phyloP scores from a whole-genome alignment of 2,797 vertebrate species.

The Phrynocephalus guinanensis region DNA sequence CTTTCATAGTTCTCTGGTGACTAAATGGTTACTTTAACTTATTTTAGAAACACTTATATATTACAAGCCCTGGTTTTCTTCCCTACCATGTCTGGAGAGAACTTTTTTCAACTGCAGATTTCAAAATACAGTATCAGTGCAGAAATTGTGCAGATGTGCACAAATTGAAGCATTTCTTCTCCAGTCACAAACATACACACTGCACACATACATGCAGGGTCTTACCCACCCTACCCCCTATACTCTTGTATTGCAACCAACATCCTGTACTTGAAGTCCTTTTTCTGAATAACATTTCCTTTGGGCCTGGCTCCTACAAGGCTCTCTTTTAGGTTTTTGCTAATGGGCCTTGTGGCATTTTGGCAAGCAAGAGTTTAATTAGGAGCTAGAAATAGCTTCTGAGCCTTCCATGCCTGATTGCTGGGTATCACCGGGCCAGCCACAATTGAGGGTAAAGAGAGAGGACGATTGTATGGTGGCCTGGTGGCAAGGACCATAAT shows the following conservation, averaged over 20 bases:
- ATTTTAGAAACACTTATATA: background rate
- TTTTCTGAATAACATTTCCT: background rate
- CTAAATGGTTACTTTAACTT: no score
- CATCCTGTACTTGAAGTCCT: background rate
- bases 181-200: background rate
- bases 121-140: background rate
- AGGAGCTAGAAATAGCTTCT: constrained; percentile 64
- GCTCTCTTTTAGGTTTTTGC: constrained; percentile 11
- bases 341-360: constrained; percentile 29
- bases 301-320: background rate
- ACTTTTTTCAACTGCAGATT: background rate
- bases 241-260: background rate
- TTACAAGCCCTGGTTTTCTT: no score
- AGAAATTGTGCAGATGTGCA: background rate
- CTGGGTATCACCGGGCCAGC: constrained; percentile 53
- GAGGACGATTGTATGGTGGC: constrained; percentile 38
- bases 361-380: constrained; percentile 57
- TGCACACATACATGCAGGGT: background rate
- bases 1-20: no score
- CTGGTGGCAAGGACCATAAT: constrained; percentile 58
- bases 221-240: background rate
- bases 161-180: background rate
- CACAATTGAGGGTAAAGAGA: constrained; percentile 62
- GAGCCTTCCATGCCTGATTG: constrained; percentile 56
- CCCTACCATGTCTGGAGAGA: background rate